A percentile compares a stretch with the other conserved stretches of the same genome.
Evolutionary conservation across 2,113 vertebrate species (phyloP).

Genomic region (Ptyas mucosa): DNA sequence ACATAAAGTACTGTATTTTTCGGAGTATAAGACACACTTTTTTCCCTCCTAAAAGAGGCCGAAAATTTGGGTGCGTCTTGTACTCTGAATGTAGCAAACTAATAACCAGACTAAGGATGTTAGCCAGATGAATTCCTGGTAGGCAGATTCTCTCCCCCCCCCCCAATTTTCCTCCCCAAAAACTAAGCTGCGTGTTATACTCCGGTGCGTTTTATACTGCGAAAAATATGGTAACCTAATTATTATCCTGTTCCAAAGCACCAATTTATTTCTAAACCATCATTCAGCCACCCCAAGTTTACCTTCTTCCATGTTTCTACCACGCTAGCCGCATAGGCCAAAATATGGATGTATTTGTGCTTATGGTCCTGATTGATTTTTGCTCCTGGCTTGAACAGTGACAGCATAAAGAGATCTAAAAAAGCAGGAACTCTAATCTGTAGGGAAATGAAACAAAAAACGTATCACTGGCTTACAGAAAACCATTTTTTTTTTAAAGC

Average conservation of each 20-base stretch:
- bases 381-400: slow-evolving; percentile 94
- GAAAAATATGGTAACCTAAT: not conserved
- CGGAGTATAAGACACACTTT: too few relatives aligned
- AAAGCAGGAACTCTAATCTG: slow-evolving; percentile 97
- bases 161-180: too few relatives aligned
- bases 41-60: too few relatives aligned
- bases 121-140: too few relatives aligned
- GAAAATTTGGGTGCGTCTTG: too few relatives aligned
- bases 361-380: slow-evolving; percentile 99
- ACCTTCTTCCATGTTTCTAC: slow-evolving; percentile 99
- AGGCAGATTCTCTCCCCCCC: too few relatives aligned
- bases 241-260: not conserved
- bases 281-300: not conserved
- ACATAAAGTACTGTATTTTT: not conserved
- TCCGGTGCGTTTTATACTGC: too few relatives aligned
- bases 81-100: too few relatives aligned
- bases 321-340: slow-evolving; percentile 95
- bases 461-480: not conserved
- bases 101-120: too few relatives aligned
- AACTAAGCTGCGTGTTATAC: too few relatives aligned
- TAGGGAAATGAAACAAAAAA: not conserved
- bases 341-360: slow-evolving; percentile 97
- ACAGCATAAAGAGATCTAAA: slow-evolving; percentile 97
- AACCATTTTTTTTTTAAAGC: not conserved
- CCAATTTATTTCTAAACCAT: not conserved